Conservation (phyloP, 2,797 vertebrate genomes). For the Cynodonichthys magdalenae region DNA sequence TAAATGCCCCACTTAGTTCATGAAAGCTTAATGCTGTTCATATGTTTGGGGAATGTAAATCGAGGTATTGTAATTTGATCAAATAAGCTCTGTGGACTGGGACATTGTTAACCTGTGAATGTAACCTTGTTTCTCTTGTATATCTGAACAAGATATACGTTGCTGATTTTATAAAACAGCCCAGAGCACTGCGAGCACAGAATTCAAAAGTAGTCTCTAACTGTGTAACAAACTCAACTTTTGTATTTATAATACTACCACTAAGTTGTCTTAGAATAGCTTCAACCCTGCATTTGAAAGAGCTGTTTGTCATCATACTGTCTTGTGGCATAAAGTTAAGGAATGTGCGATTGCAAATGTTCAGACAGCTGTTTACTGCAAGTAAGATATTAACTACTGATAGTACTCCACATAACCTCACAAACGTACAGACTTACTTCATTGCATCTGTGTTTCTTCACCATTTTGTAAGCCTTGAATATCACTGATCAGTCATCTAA, state of each 20-base stretch:
- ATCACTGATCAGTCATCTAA: too few relatives aligned
- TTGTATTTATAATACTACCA: too few relatives aligned
- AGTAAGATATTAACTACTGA: too few relatives aligned
- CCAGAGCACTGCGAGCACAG: slow-evolving; percentile 35
- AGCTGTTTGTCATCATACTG: not conserved
- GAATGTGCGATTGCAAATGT: not conserved
- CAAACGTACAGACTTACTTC: too few relatives aligned
- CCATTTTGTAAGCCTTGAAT: too few relatives aligned
- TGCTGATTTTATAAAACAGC: slow-evolving; percentile 44
- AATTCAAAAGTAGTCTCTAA: not conserved
- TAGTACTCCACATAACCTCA: too few relatives aligned
- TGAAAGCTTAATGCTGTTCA: slow-evolving; percentile 4
- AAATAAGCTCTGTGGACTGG: slow-evolving; percentile 24
- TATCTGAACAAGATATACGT: slow-evolving; percentile 45
- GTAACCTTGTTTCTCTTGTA: slow-evolving; percentile 63
- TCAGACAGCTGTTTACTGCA: too few relatives aligned
- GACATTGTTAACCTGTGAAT: slow-evolving; percentile 47
- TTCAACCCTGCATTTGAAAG: not conserved
- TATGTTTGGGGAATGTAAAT: slow-evolving; percentile 3
- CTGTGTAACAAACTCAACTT: too few relatives aligned
- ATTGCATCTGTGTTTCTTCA: too few relatives aligned
- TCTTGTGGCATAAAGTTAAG: not conserved
- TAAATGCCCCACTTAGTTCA: slow-evolving; percentile 24
- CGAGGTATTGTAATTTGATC: slow-evolving; percentile 22
- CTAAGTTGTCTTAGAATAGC: not conserved